Conservation (phyloP, 2,113 vertebrate species). For the Pelecanoides urinatrix region DNA sequence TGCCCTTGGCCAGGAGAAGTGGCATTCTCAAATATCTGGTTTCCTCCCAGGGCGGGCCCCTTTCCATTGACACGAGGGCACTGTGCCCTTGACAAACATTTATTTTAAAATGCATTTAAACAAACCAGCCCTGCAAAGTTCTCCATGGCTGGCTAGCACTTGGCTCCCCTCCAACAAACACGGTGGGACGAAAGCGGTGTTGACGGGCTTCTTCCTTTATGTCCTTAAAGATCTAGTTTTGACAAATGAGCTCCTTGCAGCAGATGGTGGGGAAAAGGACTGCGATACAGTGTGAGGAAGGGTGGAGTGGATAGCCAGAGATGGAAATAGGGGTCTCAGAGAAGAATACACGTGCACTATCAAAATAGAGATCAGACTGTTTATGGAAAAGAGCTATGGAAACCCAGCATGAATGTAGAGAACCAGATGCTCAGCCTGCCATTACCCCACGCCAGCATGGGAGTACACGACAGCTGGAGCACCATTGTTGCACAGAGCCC, state of each 20-base stretch:
- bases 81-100: not conserved
- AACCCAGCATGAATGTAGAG: not conserved
- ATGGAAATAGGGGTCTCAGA: not conserved
- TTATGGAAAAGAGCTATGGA: not conserved
- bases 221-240: not conserved
- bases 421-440: not conserved
- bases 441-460: not conserved
- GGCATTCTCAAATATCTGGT: not conserved
- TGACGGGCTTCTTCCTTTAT: not conserved
- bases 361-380: not conserved
- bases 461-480: not conserved
- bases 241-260: not conserved
- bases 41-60: not conserved
- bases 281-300: not conserved
- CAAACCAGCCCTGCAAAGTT: not conserved
- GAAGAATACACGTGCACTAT: not conserved
- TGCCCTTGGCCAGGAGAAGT: not conserved
- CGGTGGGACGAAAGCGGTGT: fast-evolving
- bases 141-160: not conserved
- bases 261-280: not conserved
- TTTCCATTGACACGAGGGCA: not conserved
- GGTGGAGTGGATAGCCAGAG: not conserved
- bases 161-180: not conserved
- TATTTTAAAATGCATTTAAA: not conserved
- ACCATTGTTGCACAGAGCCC: not conserved